Conservation (phyloP, 2,888 invertebrate species). For the Aporophyla lueneburgensis region DNA sequence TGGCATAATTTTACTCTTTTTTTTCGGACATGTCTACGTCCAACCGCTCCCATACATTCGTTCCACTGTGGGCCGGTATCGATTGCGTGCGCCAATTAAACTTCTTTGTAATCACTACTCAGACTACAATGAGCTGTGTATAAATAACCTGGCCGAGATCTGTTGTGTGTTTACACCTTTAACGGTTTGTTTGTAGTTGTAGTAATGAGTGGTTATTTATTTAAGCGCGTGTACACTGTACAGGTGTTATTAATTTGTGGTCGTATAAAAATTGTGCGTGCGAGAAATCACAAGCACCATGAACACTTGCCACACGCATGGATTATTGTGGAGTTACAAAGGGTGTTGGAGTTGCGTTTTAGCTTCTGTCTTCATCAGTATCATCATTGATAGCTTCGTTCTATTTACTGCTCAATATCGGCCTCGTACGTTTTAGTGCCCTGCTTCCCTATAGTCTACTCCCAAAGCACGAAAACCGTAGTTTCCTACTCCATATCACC, state of each 20-base stretch:
- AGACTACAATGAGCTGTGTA: conserved; percentile 34
- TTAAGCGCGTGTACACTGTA: neutral
- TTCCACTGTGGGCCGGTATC: no score
- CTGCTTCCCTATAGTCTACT: neutral
- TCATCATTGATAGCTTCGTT: neutral
- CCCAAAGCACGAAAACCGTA: no score
- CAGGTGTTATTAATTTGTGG: neutral
- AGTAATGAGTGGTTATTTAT: neutral
- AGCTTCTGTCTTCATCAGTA: neutral
- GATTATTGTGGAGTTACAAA: neutral
- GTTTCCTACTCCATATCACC: no score
- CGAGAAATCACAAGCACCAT: no score
- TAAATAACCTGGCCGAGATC: conserved; percentile 25
- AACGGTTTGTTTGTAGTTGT: conserved; percentile 11
- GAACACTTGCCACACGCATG: neutral
- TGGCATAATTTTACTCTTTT: no score
- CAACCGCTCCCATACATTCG: no score
- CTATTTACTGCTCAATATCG: neutral
- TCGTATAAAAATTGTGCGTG: neutral
- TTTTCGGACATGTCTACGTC: no score
- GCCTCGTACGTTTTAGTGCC: neutral
- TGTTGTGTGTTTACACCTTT: conserved; percentile 46
- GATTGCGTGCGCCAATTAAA: conserved; percentile 65
- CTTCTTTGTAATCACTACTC: conserved; percentile 48
- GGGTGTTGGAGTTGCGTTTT: no score